phyloP scores from a whole-genome alignment of 2,113 vertebrate genomes.

The Pangasianodon gigas region DNA sequence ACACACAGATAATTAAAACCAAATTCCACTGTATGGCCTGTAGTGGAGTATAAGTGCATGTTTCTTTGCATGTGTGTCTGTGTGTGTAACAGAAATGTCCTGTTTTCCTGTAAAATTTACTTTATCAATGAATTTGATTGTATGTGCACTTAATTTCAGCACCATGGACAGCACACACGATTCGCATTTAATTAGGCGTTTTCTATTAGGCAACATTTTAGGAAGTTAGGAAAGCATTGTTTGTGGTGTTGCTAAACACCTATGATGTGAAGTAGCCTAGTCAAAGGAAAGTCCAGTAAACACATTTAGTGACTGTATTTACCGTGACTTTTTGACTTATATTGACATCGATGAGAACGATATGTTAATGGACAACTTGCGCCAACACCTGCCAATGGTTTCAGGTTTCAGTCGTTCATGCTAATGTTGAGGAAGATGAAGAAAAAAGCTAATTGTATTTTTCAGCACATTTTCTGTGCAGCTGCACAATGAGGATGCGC shows the following conservation, averaged over 20 bases:
- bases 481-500: background rate
- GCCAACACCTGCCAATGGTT: too few species aligned
- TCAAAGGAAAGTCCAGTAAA: background rate
- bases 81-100: background rate
- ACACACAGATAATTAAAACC: slow-evolving; percentile 71
- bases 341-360: background rate
- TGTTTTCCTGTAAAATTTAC: background rate
- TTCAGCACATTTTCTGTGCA: background rate
- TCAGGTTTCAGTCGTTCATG: background rate
- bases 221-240: background rate
- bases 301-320: background rate
- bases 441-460: background rate
- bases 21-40: slow-evolving; percentile 58
- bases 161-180: slow-evolving; percentile 44
- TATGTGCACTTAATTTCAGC: slow-evolving; percentile 24
- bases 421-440: background rate
- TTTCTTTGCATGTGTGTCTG: background rate
- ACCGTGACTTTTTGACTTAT: background rate
- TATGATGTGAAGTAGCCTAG: background rate
- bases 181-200: slow-evolving; percentile 26
- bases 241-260: background rate
- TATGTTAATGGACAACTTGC: background rate
- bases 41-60: slow-evolving; percentile 48
- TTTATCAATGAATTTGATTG: slow-evolving; percentile 7
- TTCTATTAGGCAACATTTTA: background rate